These are phyloP conservation scores for Reticulitermes lucifugus DNA, from an alignment of 2,888 invertebrate species.

Conservation along the genomic window DNA sequence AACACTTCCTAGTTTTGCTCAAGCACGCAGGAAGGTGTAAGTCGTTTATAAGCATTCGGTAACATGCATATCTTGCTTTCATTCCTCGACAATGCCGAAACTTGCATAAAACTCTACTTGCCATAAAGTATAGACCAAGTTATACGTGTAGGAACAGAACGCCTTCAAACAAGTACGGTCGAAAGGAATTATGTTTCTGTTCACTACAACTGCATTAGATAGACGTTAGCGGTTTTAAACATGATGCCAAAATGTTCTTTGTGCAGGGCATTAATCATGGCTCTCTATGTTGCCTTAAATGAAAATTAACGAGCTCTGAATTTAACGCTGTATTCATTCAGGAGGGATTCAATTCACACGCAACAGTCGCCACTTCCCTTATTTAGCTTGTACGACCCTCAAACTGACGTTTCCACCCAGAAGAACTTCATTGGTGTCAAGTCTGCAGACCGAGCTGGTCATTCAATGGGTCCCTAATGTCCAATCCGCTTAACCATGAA, in stretches of 20 bases:
- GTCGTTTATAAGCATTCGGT: too few species aligned
- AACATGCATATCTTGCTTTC: too few species aligned
- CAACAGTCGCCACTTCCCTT: neutral
- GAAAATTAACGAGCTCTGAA: slow-evolving; percentile 34
- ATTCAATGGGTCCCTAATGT: slow-evolving; percentile 32
- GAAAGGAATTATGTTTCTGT: neutral
- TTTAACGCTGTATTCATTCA: slow-evolving; percentile 1
- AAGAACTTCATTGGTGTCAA: slow-evolving; percentile 35
- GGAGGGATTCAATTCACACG: slow-evolving; percentile 13
- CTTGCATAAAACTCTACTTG: too few species aligned
- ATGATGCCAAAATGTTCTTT: neutral
- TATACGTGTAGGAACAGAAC: neutral
- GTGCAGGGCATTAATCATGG: slow-evolving; percentile 22
- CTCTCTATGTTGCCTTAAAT: slow-evolving; percentile 21
- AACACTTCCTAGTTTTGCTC: too few species aligned
- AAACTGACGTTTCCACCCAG: slow-evolving; percentile 20
- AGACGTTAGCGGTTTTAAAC: neutral
- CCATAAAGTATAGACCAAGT: too few species aligned
- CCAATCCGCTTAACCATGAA: slow-evolving; percentile 10
- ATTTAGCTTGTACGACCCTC: slow-evolving; percentile 13
- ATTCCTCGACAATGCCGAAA: too few species aligned
- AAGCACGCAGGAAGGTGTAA: too few species aligned
- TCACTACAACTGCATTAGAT: neutral
- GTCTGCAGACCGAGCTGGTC: neutral
- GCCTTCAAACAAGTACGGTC: neutral